Base-by-base conservation (phyloP, 2,797 vertebrate genomes). In the Cyprinodon diabolis region DNA sequence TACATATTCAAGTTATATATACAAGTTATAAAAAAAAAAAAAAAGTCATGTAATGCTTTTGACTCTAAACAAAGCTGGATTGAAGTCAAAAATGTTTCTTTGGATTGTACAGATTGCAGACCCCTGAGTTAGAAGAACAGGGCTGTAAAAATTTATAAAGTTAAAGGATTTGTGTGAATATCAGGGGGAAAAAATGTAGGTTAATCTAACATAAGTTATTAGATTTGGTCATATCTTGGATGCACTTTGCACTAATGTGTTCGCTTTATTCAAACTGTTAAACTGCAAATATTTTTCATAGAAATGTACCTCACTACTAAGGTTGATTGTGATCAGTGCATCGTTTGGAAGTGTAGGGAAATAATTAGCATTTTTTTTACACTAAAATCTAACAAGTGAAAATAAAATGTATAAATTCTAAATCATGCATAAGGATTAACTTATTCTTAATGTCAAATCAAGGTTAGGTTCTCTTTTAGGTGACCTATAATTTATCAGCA, bases 381-480 rank as follows among this genome's bases (percentile, higher is more conserved):
- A 52, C 49, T 17, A 15, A 5, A 2, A 4, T 48, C 6, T 11
- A 25, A 13, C 19, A 67, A 7, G 48, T 25, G 65, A 48, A 25
- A 67, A 8, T 30, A 49, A 25, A 21, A 21, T 2, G 2, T 52
- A 2, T 17, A 19, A 58, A 51, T 23, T 52, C 49, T 43, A 0
- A 14, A 48, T 43, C 35, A 10, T 37, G 54, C 40, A 25, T 66
- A 45, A 48, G 1, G 5, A 51, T 37, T 11, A 14, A 40, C 15
- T 6, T 51, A 63, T 21, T 48, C 52, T 49, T 57, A 1, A 21
- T 47, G 43, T 74, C 49, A 49, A 57, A 2, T 74, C 45, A 45
- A 15, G 40, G 12, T 45, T 21, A 40, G 3, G 68, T 13, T 57
- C 8, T 21, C 25, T 30, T 66, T 68, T 11, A 23, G 0, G 1